Percentiles rank a stretch among this genome's conserved stretches.
Conservation (phyloP, 2,113 vertebrate species). For the Perca fluviatilis region DNA sequence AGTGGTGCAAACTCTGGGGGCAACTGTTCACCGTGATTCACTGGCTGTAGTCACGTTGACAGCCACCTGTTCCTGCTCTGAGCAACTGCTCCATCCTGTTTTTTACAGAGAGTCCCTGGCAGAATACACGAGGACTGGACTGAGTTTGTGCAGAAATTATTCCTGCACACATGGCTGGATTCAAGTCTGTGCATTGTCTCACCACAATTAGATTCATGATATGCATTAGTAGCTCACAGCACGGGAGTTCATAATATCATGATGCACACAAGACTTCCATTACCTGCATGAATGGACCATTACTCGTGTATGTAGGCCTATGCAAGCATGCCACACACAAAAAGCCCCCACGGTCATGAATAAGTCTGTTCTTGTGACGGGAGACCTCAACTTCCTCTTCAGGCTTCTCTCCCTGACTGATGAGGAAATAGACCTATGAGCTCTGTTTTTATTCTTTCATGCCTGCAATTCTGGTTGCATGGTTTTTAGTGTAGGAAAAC, state of each 20-base stretch:
- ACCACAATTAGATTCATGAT: not conserved
- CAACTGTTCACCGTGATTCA: conserved; percentile 57
- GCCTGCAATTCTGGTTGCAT: not conserved
- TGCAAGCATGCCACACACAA: not conserved
- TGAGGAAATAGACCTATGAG: conserved; percentile 27
- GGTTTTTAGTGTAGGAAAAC: not conserved
- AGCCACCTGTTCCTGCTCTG: conserved; percentile 71
- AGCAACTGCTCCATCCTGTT: conserved; percentile 68
- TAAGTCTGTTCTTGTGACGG: conserved; percentile 67
- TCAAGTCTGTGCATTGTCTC: not conserved
- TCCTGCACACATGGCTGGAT: not conserved
- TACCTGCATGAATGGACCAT: conserved; percentile 25
- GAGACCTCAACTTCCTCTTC: conserved; percentile 57
- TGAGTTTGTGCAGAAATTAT: not conserved
- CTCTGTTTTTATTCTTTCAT: not conserved
- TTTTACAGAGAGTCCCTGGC: not conserved
- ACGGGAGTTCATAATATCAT: not conserved
- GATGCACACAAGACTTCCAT: conserved; percentile 7
- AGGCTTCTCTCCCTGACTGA: conserved; percentile 19
- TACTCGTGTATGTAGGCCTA: not conserved
- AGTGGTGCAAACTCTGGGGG: conserved; percentile 39
- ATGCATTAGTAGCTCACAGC: not conserved
- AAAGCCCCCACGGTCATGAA: conserved; percentile 44
- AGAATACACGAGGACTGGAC: conserved; percentile 1
- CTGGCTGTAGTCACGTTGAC: conserved; percentile 57